phyloP scores from a whole-genome alignment of 2,888 invertebrate genomes.

The Eudasyphora cyanicolor region DNA sequence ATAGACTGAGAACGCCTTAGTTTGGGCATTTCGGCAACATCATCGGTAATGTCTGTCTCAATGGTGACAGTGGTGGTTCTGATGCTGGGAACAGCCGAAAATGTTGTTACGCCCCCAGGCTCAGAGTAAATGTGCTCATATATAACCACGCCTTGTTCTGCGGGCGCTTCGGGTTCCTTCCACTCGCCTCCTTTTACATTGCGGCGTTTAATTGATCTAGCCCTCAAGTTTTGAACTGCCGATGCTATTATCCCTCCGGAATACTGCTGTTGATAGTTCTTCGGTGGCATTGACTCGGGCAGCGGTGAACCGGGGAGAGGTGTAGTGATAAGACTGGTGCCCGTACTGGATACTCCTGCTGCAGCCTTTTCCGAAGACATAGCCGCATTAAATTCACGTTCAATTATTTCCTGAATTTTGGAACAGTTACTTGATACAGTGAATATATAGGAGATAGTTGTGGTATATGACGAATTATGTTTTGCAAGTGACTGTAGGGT shows the following conservation, averaged over 20 bases:
- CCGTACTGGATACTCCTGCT: constrained; percentile 67
- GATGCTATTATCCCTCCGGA: constrained; percentile 76
- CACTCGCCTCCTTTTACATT: constrained; percentile 52
- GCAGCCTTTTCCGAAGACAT: constrained; percentile 79
- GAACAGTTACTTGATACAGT: constrained; percentile 70
- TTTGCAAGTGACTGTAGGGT: constrained; percentile 55
- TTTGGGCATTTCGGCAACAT: constrained; percentile 45
- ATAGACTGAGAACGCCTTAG: constrained; percentile 73
- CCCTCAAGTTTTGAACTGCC: constrained; percentile 74
- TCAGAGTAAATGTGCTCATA: constrained; percentile 74
- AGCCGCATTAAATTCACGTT: constrained; percentile 80
- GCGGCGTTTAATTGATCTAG: constrained; percentile 74
- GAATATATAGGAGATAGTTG: constrained; percentile 64
- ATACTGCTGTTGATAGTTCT: constrained; percentile 73
- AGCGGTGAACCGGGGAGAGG: constrained; percentile 66
- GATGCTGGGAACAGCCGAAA: constrained; percentile 51
- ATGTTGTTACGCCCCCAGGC: constrained; percentile 65
- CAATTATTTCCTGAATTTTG: constrained; percentile 78
- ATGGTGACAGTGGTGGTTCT: constrained; percentile 56
- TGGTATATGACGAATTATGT: too few species aligned
- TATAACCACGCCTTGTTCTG: neutral
- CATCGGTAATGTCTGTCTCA: constrained; percentile 52
- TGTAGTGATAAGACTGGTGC: constrained; percentile 67
- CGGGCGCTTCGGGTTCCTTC: constrained; percentile 34
- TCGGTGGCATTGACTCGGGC: constrained; percentile 53